These are phyloP conservation scores for Cossypha heuglini DNA, from an alignment of 2,797 vertebrate genomes.

Conservation along the genomic window DNA sequence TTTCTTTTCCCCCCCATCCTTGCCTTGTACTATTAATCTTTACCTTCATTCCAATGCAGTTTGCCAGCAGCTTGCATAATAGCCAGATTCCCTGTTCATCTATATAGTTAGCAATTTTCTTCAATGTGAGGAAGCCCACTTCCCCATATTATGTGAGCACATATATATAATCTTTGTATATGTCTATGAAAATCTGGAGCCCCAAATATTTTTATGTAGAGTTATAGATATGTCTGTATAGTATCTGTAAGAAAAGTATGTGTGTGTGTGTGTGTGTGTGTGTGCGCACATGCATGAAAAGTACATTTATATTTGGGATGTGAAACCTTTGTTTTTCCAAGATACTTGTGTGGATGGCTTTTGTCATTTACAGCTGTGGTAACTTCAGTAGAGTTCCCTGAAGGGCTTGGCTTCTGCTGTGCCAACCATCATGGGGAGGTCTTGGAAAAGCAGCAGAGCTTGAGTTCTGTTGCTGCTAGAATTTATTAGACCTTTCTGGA, in stretches of 20 bases:
- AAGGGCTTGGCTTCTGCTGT: background rate
- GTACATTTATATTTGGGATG: background rate
- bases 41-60: background rate
- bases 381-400: background rate
- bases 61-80: background rate
- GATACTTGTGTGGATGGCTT: background rate
- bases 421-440: background rate
- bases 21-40: background rate
- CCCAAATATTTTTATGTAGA: background rate
- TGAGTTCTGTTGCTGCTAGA: background rate
- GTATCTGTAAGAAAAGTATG: background rate
- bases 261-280: background rate
- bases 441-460: background rate
- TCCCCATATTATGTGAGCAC: background rate
- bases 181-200: background rate
- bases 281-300: background rate
- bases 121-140: background rate
- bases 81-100: background rate
- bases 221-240: background rate
- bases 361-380: background rate
- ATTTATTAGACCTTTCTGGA: background rate
- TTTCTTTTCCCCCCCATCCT: fast-evolving
- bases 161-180: background rate
- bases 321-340: background rate
- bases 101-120: background rate